These are phyloP conservation scores for Pantala flavescens DNA, from an alignment of 1,140 invertebrate genomes.

Conservation along the genomic window DNA sequence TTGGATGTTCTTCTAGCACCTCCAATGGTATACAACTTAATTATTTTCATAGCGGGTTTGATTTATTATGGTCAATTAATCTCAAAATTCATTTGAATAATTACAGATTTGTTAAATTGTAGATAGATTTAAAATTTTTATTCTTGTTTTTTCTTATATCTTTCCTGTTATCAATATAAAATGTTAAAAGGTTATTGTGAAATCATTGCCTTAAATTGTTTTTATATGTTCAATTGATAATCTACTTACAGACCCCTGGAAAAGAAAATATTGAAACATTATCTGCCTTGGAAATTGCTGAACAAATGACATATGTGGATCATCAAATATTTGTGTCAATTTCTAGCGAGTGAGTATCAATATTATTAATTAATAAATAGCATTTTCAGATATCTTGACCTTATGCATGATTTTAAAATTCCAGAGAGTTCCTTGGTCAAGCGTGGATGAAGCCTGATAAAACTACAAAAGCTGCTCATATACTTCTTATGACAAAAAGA, in stretches of 20 bases:
- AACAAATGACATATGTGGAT: slow-evolving; percentile 88
- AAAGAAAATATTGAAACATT: slow-evolving; percentile 79
- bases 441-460: slow-evolving; percentile 90
- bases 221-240: slow-evolving; percentile 11
- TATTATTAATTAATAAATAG: not conserved
- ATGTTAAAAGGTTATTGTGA: too few relatives aligned
- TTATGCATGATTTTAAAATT: slow-evolving; percentile 23
- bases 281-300: slow-evolving; percentile 84
- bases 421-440: slow-evolving; percentile 80
- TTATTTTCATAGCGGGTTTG: not conserved
- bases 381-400: not conserved
- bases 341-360: slow-evolving; percentile 70
- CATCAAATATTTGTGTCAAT: slow-evolving; percentile 88
- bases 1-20: slow-evolving; percentile 58
- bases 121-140: not conserved
- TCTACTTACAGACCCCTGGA: slow-evolving; percentile 52
- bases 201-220: not conserved
- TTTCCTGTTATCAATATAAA: too few relatives aligned
- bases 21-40: slow-evolving; percentile 48
- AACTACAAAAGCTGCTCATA: slow-evolving; percentile 69
- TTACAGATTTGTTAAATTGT: not conserved
- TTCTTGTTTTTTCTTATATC: not conserved
- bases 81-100: not conserved
- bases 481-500: slow-evolving; percentile 77
- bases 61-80: not conserved